Percentiles rank a stretch among this genome's conserved stretches.
phyloP scores from a whole-genome alignment of 2,888 invertebrate genomes.

The Hemaris fuciformis region DNA sequence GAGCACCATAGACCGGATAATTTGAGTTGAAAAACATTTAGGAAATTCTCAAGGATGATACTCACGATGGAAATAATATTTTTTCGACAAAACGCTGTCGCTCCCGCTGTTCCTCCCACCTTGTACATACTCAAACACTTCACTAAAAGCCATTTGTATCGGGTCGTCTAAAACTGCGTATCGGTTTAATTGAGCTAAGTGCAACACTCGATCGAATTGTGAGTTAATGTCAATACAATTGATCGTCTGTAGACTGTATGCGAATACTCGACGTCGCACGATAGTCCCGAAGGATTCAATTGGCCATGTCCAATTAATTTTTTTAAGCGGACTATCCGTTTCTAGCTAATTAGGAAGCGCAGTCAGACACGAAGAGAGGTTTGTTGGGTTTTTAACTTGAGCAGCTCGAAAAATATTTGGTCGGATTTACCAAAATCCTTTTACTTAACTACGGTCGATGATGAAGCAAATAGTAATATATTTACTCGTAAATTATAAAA shows the following conservation, averaged over 20 bases:
- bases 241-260: neutral
- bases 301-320: neutral
- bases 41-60: no score
- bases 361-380: no score
- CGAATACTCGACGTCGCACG: neutral
- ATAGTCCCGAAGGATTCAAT: neutral
- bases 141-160: neutral
- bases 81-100: neutral
- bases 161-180: slow-evolving; percentile 20
- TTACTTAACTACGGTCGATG: no score
- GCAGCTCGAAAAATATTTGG: no score
- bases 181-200: slow-evolving; percentile 28
- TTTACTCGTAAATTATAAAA: no score
- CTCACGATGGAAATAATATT: neutral
- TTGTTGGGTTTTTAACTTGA: no score
- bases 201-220: slow-evolving; percentile 22
- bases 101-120: neutral
- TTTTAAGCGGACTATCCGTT: no score
- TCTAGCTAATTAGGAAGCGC: no score
- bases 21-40: no score
- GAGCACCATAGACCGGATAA: no score
- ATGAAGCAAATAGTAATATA: no score
- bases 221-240: slow-evolving; percentile 13
- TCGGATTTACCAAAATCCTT: no score
- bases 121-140: neutral